These are phyloP conservation scores for Garrulus glandarius DNA, from an alignment of 2,797 vertebrate genomes.

Conservation along the genomic window DNA sequence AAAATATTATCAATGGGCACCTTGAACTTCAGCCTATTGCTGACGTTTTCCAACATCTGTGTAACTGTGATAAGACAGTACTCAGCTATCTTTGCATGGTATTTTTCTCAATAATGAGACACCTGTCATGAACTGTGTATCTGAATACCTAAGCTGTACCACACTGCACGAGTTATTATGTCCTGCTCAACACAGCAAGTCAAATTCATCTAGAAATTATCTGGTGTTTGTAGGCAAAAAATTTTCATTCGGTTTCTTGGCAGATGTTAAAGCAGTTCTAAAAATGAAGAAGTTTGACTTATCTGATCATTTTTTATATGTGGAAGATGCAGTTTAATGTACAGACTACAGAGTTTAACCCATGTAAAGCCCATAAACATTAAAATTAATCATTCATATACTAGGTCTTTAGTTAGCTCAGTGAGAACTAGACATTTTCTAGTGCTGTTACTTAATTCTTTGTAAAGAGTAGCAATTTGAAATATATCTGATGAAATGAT, in stretches of 20 bases:
- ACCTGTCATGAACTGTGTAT: neutral
- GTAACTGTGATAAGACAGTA: neutral
- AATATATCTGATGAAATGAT: neutral
- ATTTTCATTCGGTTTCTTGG: neutral
- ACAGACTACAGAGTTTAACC: neutral
- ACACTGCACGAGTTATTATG: neutral
- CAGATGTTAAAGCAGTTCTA: neutral
- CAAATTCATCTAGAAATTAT: neutral
- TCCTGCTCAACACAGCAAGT: neutral
- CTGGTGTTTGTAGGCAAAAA: neutral
- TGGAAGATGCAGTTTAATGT: neutral
- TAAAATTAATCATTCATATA: neutral
- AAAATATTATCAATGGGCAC: neutral
- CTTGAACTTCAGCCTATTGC: neutral
- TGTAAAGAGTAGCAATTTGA: neutral
- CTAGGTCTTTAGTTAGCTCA: neutral
- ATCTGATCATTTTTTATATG: too few relatives aligned
- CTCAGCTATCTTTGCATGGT: neutral
- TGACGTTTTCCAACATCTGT: neutral
- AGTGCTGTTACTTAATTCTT: neutral
- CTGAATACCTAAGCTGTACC: neutral
- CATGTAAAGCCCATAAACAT: neutral
- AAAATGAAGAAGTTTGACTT: neutral
- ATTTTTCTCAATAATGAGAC: neutral
- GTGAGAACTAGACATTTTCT: neutral